A percentile compares a stretch with the other conserved stretches of the same genome.
phyloP scores from a whole-genome alignment of 1,140 invertebrate genomes.

The Rhyzopertha dominica region DNA sequence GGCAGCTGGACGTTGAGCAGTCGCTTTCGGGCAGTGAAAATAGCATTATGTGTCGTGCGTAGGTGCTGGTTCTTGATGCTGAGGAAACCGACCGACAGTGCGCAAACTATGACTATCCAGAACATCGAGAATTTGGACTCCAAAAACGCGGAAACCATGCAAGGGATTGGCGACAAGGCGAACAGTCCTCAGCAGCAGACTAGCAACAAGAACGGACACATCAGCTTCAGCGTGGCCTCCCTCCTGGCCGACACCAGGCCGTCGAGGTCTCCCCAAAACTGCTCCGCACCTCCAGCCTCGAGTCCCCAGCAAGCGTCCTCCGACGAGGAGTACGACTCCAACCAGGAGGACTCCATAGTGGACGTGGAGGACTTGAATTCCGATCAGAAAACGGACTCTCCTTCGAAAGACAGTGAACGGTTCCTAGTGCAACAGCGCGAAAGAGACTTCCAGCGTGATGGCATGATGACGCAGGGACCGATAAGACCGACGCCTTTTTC shows the following conservation, averaged over 20 bases:
- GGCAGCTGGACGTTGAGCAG: not conserved
- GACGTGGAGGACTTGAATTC: slow-evolving; percentile 62
- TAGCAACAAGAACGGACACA: slow-evolving; percentile 46
- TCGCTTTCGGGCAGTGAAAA: slow-evolving; percentile 3
- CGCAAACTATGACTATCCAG: slow-evolving; percentile 46
- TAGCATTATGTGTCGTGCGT: not conserved
- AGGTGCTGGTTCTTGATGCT: slow-evolving; percentile 29
- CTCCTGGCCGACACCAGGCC: slow-evolving; percentile 60
- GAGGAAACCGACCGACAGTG: slow-evolving; percentile 36
- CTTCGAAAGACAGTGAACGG: slow-evolving; percentile 25
- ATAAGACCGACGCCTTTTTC: slow-evolving; percentile 63
- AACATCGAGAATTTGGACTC: slow-evolving; percentile 35
- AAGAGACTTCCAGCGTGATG: slow-evolving; percentile 32
- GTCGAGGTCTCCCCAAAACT: slow-evolving; percentile 37
- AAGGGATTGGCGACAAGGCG: slow-evolving; percentile 49
- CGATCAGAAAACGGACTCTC: slow-evolving; percentile 38
- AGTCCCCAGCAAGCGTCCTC: slow-evolving; percentile 49
- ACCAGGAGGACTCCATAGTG: slow-evolving; percentile 61
- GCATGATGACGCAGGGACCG: slow-evolving; percentile 47
- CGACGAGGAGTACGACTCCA: slow-evolving; percentile 61
- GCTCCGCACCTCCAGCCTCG: slow-evolving; percentile 34
- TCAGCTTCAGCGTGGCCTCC: slow-evolving; percentile 66
- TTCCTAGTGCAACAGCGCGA: slow-evolving; percentile 19
- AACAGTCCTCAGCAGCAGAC: slow-evolving; percentile 29
- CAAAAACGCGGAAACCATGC: slow-evolving; percentile 40